Evolutionary conservation across 64 coral and sea anemone genomes (phyloP).

Genomic region (Montipora cactus): DNA sequence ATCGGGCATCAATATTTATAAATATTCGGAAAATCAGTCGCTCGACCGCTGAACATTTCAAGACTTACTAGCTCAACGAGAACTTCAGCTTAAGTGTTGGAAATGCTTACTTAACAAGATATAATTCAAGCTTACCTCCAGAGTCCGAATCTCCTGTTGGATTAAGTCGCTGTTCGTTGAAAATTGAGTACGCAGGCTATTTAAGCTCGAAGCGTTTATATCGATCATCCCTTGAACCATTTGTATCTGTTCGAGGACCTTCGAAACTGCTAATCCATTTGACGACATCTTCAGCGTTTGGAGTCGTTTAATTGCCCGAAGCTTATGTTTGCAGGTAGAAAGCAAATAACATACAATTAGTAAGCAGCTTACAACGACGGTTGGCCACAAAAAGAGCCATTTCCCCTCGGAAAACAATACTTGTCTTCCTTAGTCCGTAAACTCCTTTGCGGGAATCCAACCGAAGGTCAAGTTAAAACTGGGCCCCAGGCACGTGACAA

Average conservation of each 20-base stretch:
- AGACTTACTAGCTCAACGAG: neutral
- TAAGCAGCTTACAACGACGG: neutral
- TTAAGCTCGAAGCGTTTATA: slow-evolving; percentile 91
- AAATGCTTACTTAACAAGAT: neutral
- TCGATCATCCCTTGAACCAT: slow-evolving; percentile 97
- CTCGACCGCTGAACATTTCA: neutral
- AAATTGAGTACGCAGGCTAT: slow-evolving; percentile 89
- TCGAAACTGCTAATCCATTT: slow-evolving; percentile 28
- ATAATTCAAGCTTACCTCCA: slow-evolving; percentile 71
- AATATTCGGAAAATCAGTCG: neutral
- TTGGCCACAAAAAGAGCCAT: neutral
- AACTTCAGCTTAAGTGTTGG: neutral
- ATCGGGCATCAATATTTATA: neutral
- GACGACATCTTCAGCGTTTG: slow-evolving; percentile 41
- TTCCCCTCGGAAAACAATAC: neutral
- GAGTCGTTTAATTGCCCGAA: slow-evolving; percentile 27
- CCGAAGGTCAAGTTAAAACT: neutral
- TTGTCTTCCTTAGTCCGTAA: neutral
- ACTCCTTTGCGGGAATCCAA: neutral
- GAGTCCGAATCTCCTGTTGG: slow-evolving; percentile 98
- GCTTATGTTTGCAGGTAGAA: slow-evolving; percentile 53
- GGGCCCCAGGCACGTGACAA: slow-evolving; percentile 31
- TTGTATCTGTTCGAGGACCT: slow-evolving; percentile 73
- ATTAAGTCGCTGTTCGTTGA: slow-evolving; percentile 92
- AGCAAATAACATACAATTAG: slow-evolving; percentile 9